Evolutionary conservation across 2,888 invertebrate genomes (phyloP), one percentile per base, ranked within the genome.

Genomic region (Salpingus planirostris): DNA sequence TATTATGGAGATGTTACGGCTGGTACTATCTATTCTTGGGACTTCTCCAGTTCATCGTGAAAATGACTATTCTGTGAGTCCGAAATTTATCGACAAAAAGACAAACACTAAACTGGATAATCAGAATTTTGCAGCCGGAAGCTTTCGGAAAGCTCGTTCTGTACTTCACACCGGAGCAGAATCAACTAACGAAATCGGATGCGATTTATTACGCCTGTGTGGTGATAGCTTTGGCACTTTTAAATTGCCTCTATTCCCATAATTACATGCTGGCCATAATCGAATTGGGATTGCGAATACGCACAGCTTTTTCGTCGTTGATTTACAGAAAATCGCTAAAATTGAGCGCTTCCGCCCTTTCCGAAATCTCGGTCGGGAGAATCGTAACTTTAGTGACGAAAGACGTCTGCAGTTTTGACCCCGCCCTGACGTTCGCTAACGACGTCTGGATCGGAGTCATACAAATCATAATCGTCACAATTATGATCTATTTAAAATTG

Each of bases 401-500:
- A 59, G 96, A 97, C 61, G 87, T 93, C 43, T 82, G 82, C 49
- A 75, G 89, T 30, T 91, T 95, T 60, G 93, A 95, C 60, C 73
- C 84, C 51, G 85, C 86, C 4, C 71, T 89, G 24, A 77, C 86
- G 44, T 92, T 91, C 59, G 60, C 91, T 2, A 92, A 93, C 64
- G 93, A 90, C 59, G 69, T 93, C 18, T 91, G 92, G 24, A 44
- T 46, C 11, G 42, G 44, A 2, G 12, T 36, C 7, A 33, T 46
- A 13, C 36, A 91, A 50, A 83, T 89, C 1, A 61, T 81, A 29
- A 75, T 88, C 41, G 80, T 89, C 37, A 78, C 86, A 1, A 80
- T 76, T 57, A 74, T 93, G 33, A 80, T 90, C 72, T 86, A 79
- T 49, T 36, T 39, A n/a, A 52, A 68, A 61, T 68, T 74, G 44